Base-by-base conservation (phyloP, 2,113 vertebrate genomes). In the Pygoscelis antarcticus region DNA sequence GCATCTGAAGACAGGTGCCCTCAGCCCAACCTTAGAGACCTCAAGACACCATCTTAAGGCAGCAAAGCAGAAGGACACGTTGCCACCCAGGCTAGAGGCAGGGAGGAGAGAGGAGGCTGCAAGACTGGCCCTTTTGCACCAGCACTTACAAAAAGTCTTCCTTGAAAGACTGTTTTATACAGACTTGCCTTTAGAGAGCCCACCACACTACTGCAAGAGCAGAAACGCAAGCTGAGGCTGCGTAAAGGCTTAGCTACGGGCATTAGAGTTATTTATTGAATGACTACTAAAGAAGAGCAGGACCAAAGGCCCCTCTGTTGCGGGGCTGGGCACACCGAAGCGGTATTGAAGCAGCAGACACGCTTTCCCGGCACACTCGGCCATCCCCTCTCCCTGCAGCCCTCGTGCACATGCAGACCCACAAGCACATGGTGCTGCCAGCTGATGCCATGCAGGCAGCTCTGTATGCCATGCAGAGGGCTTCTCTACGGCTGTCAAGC, bases 231-330 rank as follows among this genome's bases (percentile, higher is more conserved):
- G 78, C 91, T 70, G 74, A 92, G 46, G 57, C 91, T 85, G 66
- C 20, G 40, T 76, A 88, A 83, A 87, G 44, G 79, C 87, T 95
- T 94, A 58, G 94, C 87, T 93, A 36, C 0, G 47, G 92, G 84
- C 90, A 81, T 96, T 96, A 90, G 69, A 82, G 65, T 87, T 96
- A 96, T 95, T 96, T 97, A 97, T 96, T 96, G 68, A 96, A 80
- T 60, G 93, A 95, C 95, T 96, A 90, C 93, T 95, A 74, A 85
- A 83, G 91, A 92, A 58, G 55, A 93, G 55, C 79, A 90, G 93
- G 95, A 97, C 95, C 91, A 96, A 93, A 94, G 75, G 62, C 84
- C 82, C 83, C 55, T 77, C 42, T 58, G 46, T 55, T 8, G 8
- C 0, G 3, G 81, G 66, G n/a, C 75, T 21, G 3, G 62, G 75